phyloP scores from a whole-genome alignment of 2,113 vertebrate species.

The Scomber scombrus region DNA sequence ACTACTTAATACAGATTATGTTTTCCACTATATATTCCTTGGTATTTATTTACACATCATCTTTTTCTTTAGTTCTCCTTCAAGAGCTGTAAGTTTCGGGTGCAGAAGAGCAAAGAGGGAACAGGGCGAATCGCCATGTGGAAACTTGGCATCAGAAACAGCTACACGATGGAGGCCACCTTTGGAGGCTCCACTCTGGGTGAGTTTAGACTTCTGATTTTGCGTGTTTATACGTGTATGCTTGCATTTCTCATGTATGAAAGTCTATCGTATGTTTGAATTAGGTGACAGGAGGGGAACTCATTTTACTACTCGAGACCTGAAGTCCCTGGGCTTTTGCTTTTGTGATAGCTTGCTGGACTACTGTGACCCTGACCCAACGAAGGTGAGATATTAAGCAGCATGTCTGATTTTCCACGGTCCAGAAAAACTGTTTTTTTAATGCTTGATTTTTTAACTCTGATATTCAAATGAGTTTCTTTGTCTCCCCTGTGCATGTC shows the following conservation, averaged over 20 bases:
- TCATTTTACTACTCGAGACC: slow-evolving; percentile 90
- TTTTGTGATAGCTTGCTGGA: slow-evolving; percentile 95
- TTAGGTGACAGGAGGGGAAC: slow-evolving; percentile 88
- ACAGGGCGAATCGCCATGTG: slow-evolving; percentile 94
- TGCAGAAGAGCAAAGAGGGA: slow-evolving; percentile 92
- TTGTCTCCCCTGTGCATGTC: not conserved
- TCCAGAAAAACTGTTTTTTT: not conserved
- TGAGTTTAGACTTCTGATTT: slow-evolving; percentile 61
- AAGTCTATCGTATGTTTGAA: slow-evolving; percentile 6
- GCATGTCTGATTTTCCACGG: not conserved
- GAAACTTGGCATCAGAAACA: slow-evolving; percentile 92
- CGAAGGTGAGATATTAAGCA: slow-evolving; percentile 85
- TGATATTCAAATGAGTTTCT: not conserved
- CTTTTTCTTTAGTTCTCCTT: slow-evolving; percentile 89
- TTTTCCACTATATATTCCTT: not conserved
- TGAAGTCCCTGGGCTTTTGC: slow-evolving; percentile 89
- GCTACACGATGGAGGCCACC: slow-evolving; percentile 94
- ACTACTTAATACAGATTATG: too few relatives aligned
- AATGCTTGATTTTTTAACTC: not conserved
- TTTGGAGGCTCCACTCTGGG: slow-evolving; percentile 93
- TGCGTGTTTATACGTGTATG: not conserved
- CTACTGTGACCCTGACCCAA: slow-evolving; percentile 90
- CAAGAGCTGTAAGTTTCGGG: slow-evolving; percentile 92
- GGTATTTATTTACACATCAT: not conserved
- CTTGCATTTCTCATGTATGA: not conserved